Conservation (phyloP, 2,113 vertebrate species). For the Eulemur macaco region DNA sequence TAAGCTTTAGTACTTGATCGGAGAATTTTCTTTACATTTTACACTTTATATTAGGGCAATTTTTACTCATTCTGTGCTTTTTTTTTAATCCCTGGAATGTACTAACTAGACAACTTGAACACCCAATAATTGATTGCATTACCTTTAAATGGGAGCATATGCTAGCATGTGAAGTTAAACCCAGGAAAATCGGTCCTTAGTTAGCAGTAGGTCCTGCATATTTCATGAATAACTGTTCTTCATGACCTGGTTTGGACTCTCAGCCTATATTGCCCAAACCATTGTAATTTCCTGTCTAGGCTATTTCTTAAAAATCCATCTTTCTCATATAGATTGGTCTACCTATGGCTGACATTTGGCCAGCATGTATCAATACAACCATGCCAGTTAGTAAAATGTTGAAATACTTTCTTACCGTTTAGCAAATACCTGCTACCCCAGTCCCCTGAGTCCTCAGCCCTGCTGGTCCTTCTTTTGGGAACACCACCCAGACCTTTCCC, state of each 20-base stretch:
- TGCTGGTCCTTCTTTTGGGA: background rate
- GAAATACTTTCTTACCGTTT: background rate
- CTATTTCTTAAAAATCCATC: background rate
- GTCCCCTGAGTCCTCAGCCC: background rate
- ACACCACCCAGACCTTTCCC: background rate
- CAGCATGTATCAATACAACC: rapidly evolving
- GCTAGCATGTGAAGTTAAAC: background rate
- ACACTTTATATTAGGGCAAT: background rate
- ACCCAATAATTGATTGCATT: background rate
- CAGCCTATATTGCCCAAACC: rapidly evolving
- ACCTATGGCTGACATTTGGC: background rate
- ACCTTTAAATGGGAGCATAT: background rate
- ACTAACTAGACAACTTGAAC: background rate
- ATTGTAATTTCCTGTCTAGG: background rate
- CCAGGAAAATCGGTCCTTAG: background rate
- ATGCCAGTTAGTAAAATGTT: background rate
- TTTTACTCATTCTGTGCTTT: background rate
- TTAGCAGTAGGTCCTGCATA: background rate
- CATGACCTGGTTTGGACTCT: background rate
- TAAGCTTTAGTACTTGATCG: background rate
- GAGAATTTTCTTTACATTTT: background rate
- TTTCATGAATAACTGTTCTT: background rate
- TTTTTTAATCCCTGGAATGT: background rate
- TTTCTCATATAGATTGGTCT: background rate
- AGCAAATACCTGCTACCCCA: background rate